Conservation (phyloP, 2,888 invertebrate species). For the Trisateles emortualis region DNA sequence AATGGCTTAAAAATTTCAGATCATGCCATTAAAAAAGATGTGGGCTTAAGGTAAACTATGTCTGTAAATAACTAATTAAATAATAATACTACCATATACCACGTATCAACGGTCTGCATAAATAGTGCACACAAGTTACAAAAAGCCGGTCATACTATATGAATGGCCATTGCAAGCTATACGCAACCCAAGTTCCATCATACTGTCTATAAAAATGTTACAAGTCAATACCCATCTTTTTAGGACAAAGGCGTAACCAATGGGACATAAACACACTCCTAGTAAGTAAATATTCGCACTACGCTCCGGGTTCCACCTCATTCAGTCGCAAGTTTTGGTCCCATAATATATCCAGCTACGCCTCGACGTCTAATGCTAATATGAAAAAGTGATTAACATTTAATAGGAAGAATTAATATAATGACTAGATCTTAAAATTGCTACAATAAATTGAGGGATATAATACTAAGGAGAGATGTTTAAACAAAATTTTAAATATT, state of each 20-base stretch:
- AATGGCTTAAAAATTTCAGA: too few relatives aligned
- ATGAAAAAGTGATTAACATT: slow-evolving; percentile 52
- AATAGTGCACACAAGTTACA: too few relatives aligned
- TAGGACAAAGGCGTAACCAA: slow-evolving; percentile 79
- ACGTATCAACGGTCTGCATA: too few relatives aligned
- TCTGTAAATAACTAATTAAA: too few relatives aligned
- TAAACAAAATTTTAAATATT: too few relatives aligned
- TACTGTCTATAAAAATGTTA: neutral
- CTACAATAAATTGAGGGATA: slow-evolving; percentile 29
- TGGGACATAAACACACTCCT: slow-evolving; percentile 74
- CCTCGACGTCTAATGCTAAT: slow-evolving; percentile 61
- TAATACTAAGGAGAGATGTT: slow-evolving; percentile 22
- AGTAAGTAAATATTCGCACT: slow-evolving; percentile 55
- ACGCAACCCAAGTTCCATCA: neutral
- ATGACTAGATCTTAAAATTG: slow-evolving; percentile 56
- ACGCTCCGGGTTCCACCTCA: slow-evolving; percentile 65
- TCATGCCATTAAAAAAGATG: too few relatives aligned
- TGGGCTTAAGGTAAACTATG: too few relatives aligned
- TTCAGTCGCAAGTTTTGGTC: slow-evolving; percentile 73
- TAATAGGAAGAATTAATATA: slow-evolving; percentile 51
- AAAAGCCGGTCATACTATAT: too few relatives aligned
- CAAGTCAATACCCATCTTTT: slow-evolving; percentile 25
- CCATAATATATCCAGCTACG: slow-evolving; percentile 79
- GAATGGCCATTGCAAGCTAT: too few relatives aligned
- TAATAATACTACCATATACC: too few relatives aligned